Percentiles rank a stretch among this genome's conserved stretches.
These are phyloP conservation scores for Oncorhynchus mykiss DNA, from an alignment of 2,113 vertebrate genomes.

Conservation along the genomic window DNA sequence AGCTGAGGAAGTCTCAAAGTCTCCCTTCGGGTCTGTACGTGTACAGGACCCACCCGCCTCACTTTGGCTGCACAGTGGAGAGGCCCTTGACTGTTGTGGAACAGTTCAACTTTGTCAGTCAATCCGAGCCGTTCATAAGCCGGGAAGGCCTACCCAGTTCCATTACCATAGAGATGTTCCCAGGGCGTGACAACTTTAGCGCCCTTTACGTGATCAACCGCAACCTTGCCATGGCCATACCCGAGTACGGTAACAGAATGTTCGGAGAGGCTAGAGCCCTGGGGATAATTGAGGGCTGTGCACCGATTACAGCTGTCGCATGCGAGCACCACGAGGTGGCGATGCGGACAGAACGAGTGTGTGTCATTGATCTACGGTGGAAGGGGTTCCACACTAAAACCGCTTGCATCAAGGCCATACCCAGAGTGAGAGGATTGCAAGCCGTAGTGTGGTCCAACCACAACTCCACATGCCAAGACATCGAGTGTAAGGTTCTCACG, in stretches of 20 bases:
- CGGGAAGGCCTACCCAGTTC: not conserved
- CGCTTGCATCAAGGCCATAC: not conserved
- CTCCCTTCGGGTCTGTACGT: not conserved
- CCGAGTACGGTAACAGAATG: not conserved
- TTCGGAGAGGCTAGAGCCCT: not conserved
- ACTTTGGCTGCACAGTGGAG: not conserved
- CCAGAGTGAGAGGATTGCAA: not conserved
- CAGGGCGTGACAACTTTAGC: not conserved
- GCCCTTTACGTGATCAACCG: not conserved
- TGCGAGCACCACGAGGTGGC: not conserved
- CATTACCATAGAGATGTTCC: not conserved
- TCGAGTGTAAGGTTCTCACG: not conserved
- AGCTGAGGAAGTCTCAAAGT: not conserved
- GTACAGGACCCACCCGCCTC: not conserved
- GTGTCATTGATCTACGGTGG: not conserved
- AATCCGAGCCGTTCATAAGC: not conserved
- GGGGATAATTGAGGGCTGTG: not conserved
- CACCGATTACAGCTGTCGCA: not conserved
- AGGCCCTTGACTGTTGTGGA: not conserved
- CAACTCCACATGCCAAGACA: not conserved
- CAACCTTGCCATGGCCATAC: not conserved
- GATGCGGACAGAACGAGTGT: not conserved
- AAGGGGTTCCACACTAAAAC: not conserved
- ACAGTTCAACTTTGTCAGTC: not conserved
- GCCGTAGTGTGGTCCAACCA: not conserved